Evolutionary conservation across 2,888 invertebrate genomes (phyloP).

Genomic region (Vesta saturnalis): DNA sequence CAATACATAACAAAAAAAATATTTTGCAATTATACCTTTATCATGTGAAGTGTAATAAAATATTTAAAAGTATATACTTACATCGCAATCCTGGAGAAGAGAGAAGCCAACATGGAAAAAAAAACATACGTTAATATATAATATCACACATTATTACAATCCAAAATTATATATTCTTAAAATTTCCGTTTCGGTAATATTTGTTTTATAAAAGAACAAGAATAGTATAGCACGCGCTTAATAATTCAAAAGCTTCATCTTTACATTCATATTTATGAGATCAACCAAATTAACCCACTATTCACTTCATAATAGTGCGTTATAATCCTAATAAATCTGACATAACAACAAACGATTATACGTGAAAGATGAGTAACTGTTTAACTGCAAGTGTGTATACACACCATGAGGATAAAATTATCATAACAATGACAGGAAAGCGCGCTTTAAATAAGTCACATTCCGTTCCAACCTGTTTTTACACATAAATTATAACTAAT

Average conservation of each 20-base stretch:
- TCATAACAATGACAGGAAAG: not conserved
- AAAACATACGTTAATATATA: constrained; percentile 14
- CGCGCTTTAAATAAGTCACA: not conserved
- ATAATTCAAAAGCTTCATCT: constrained; percentile 19
- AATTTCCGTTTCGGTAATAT: no score
- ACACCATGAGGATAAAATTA: not conserved
- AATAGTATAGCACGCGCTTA: constrained; percentile 12
- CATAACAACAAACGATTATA: constrained; percentile 16
- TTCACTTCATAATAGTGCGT: constrained; percentile 30
- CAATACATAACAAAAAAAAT: no score
- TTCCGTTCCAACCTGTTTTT: not conserved
- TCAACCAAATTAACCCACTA: constrained; percentile 23
- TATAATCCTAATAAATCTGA: constrained; percentile 25
- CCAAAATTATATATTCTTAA: no score
- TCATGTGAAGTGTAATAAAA: not conserved
- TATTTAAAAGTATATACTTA: constrained; percentile 53
- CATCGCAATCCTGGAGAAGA: constrained; percentile 58
- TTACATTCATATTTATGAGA: constrained; percentile 29
- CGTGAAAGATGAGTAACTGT: constrained; percentile 27
- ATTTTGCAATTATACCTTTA: no score
- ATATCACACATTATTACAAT: not conserved
- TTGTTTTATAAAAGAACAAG: not conserved
- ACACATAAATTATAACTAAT: not conserved
- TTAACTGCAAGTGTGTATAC: not conserved
- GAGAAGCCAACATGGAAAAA: constrained; percentile 52